Evolutionary conservation across 2,113 vertebrate genomes (phyloP).

Genomic region (Cheilinus undulatus): DNA sequence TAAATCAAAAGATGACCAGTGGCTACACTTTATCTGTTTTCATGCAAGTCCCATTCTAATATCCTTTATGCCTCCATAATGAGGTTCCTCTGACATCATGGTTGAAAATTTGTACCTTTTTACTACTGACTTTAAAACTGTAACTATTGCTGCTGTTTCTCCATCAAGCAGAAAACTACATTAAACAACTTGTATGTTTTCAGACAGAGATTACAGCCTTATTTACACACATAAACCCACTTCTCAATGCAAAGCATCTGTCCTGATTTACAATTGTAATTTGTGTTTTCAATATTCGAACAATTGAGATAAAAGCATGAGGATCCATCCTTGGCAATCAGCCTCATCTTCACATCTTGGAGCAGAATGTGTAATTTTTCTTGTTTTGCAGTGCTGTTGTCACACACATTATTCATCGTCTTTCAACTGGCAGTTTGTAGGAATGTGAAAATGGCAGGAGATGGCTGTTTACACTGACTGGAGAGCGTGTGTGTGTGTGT

Average conservation of each 20-base stretch:
- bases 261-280: not conserved
- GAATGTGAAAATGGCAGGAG: slow-evolving; percentile 2
- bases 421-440: slow-evolving; percentile 27
- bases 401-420: not conserved
- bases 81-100: no score
- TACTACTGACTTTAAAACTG: slow-evolving; percentile 12
- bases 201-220: not conserved
- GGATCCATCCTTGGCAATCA: not conserved
- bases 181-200: no score
- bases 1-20: no score
- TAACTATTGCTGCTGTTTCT: no score
- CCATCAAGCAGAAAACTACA: no score
- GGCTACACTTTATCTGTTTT: no score
- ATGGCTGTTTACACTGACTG: slow-evolving; percentile 40
- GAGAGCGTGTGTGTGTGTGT: slow-evolving; percentile 17
- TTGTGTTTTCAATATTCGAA: slow-evolving; percentile 6
- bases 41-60: no score
- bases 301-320: not conserved
- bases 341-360: not conserved
- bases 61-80: no score
- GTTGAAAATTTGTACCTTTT: not conserved
- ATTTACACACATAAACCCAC: not conserved
- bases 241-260: no score
- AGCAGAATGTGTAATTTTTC: not conserved
- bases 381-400: not conserved